Evolutionary conservation across 2,888 invertebrate species (phyloP), one percentile per base, ranked within the genome.

Genomic region (Spodoptera picta): DNA sequence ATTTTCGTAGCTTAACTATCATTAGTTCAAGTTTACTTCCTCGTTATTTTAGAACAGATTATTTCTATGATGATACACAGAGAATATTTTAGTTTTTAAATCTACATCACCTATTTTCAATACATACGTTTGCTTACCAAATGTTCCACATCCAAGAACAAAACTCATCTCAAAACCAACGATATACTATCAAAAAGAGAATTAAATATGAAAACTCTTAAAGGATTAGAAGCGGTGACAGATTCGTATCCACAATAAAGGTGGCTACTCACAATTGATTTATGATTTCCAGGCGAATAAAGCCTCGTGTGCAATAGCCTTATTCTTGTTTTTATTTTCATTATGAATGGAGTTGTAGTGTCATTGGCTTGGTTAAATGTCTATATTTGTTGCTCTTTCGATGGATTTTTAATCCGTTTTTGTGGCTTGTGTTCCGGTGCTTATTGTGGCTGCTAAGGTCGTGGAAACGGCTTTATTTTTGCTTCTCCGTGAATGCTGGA

Each of bases 211-310:
- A 88, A 90, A 90, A 88, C 87, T 89, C 88, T 89, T 87, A 89
- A 88, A 87, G 91, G 93, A 91, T 93, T 93, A 93, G 88, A 87
- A 77, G 83, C 88, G 90, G 88, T 86, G 91, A 92, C 92, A 92
- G 90, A 89, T 87, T 87, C 87, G 87, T 85, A 87, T 85, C 83
- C 87, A 91, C 89, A 91, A 88, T 87, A 84, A 90, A 89, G 88
- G 87, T 83, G 73, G 56, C 85, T 84, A 75, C 80, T 81, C 80
- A 74, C 85, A 88, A 92, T 92, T 93, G 93, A 93, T 93, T 93
- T 93, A 93, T 93, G 87, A 84, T 82, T 84, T 80, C 76, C 82
- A 81, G 53, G 92, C 92, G 88, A 93, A 92, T 92, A 91, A 92
- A 89, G 85, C 87, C 82, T 73, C 74, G 65, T 70, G 67, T 66